Evolutionary conservation across 2,888 invertebrate species (phyloP).

Genomic region (Balanococcus diminutus): DNA sequence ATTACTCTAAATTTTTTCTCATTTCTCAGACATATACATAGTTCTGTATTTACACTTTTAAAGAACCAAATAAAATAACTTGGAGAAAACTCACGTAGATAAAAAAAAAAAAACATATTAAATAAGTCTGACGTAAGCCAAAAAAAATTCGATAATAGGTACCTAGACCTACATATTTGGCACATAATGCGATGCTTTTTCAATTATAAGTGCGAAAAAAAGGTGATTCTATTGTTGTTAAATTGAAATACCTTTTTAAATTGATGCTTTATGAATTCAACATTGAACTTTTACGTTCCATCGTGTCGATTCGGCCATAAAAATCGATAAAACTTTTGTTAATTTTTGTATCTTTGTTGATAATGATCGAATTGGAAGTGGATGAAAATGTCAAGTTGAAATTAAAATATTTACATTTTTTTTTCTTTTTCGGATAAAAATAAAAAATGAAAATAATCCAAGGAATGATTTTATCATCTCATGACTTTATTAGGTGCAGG

Average conservation of each 20-base stretch:
- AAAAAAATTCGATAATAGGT: not conserved
- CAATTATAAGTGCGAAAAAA: not conserved
- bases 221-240: not conserved
- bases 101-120: not conserved
- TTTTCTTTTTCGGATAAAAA: too few relatives aligned
- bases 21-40: not conserved
- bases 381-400: not conserved
- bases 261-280: not conserved
- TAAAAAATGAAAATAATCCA: too few relatives aligned
- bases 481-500: too few relatives aligned
- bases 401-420: too few relatives aligned
- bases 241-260: not conserved
- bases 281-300: not conserved
- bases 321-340: not conserved
- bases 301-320: not conserved
- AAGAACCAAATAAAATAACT: not conserved
- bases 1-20: not conserved
- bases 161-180: not conserved
- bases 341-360: not conserved
- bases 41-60: not conserved
- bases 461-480: too few relatives aligned
- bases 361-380: not conserved
- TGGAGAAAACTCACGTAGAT: not conserved
- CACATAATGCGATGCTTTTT: not conserved
- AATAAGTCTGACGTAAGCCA: not conserved